Base-by-base conservation (phyloP, 2,888 invertebrate species). In the Diabrotica balteata region DNA sequence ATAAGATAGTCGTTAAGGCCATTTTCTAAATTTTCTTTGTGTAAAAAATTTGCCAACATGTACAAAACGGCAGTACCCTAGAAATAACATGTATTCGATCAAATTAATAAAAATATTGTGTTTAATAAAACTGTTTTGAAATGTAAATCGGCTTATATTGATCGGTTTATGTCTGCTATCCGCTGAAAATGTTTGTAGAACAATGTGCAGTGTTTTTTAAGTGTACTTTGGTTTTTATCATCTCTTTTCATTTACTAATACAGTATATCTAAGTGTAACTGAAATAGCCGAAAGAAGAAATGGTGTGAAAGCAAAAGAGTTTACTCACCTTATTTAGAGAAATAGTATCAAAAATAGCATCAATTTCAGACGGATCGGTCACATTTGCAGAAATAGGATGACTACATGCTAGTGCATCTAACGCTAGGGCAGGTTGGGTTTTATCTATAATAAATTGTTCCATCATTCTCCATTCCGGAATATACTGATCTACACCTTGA, bases 281-380 rank as follows among this genome's bases (percentile, higher is more conserved):
- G 32, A 32, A 4, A 32, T 32, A 32, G 32, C 32, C 5, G 32
- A 32, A 32, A 32, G 32, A 32, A 32, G 32, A 2, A 2, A 5
- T 32, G 5, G 32, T 32, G 2, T 4, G 5, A 32, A 1, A 32
- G 32, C 32, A 32, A 32, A 32, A 32, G 32, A 52, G n/a, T 52
- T 22, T 42, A 4, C 63, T 75, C 81, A 89, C 90, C 85, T 92
- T 92, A 83, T 88, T 90, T 79, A 92, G 92, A 71, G 91, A 91
- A 75, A 92, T 91, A 60, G 90, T 89, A 82, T 92, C 92, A 83
- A 92, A 92, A 77, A 92, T 90, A 72, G 89, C 88, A 81, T 91
- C 90, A 76, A 92, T 90, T 82, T 91, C 90, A 49, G 87, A 85
- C 9, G 91, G 91, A 84, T 91, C 90, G 74, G 88, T 86, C 51